A percentile compares a stretch with the other conserved stretches of the same genome.
Evolutionary conservation across 2,113 vertebrate species (phyloP).

Genomic region (Lagopus muta): DNA sequence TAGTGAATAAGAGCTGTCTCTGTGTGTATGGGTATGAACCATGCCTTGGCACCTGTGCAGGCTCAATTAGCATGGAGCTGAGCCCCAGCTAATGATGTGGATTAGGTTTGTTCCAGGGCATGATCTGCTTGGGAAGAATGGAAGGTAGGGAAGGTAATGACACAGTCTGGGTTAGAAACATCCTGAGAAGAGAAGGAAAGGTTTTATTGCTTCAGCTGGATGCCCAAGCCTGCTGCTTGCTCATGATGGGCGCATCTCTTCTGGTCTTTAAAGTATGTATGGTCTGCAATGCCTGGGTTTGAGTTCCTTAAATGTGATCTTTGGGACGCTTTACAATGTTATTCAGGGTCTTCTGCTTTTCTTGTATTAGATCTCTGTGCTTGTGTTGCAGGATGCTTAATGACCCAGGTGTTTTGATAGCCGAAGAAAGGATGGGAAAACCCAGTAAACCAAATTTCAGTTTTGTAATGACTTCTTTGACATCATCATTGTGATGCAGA

Average conservation of each 20-base stretch:
- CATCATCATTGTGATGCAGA: neutral
- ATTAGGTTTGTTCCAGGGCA: neutral
- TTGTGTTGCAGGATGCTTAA: neutral
- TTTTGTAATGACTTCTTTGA: neutral
- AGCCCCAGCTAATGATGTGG: neutral
- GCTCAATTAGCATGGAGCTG: neutral
- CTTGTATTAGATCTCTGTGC: neutral
- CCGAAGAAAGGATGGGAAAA: neutral
- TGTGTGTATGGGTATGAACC: neutral
- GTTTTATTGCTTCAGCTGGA: neutral
- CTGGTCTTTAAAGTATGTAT: neutral
- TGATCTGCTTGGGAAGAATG: neutral
- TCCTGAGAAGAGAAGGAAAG: neutral
- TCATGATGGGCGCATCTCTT: neutral
- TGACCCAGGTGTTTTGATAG: neutral
- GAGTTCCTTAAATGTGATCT: neutral
- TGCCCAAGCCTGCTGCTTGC: neutral
- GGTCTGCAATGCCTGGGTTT: neutral
- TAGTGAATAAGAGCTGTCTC: neutral
- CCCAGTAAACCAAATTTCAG: fast-evolving
- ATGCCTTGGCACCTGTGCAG: neutral
- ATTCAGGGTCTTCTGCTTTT: neutral
- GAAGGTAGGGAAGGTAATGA: neutral
- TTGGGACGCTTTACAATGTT: neutral
- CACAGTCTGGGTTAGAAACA: neutral